phyloP scores from a whole-genome alignment of 2,113 vertebrate genomes.

The Montifringilla adamsi region DNA sequence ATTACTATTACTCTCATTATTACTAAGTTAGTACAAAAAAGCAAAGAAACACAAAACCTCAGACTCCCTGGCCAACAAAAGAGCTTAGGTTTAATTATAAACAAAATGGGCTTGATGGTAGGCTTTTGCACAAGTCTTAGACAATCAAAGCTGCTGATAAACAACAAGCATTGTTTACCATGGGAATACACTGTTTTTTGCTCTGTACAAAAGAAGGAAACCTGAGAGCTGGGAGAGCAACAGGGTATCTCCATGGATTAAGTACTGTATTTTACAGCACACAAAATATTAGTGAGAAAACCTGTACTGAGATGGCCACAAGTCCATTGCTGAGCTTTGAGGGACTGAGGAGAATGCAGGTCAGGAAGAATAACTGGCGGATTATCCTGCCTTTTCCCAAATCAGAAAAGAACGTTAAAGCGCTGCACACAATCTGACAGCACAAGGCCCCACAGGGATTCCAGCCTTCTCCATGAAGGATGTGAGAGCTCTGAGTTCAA shows the following conservation, averaged over 20 bases:
- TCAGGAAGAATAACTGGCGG: background rate
- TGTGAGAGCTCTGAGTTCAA: background rate
- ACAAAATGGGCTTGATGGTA: background rate
- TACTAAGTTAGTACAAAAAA: background rate
- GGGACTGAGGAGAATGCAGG: background rate
- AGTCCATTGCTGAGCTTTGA: background rate
- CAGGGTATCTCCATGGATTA: background rate
- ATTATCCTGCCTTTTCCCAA: conserved; percentile 3
- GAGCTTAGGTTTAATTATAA: background rate
- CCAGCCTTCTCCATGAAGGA: background rate
- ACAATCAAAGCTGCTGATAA: background rate
- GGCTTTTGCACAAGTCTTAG: background rate
- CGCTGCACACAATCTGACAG: background rate
- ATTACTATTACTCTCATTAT: background rate
- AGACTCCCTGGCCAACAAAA: background rate
- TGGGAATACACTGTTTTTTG: background rate
- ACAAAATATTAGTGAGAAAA: background rate
- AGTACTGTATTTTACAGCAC: background rate
- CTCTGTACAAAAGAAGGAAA: background rate
- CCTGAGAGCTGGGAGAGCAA: background rate
- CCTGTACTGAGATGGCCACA: background rate
- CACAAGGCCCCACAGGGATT: background rate
- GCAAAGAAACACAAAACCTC: background rate
- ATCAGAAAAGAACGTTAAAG: background rate
- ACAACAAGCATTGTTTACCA: background rate